Conservation (phyloP, 2,888 invertebrate species). For the Harpalus rufipes region DNA sequence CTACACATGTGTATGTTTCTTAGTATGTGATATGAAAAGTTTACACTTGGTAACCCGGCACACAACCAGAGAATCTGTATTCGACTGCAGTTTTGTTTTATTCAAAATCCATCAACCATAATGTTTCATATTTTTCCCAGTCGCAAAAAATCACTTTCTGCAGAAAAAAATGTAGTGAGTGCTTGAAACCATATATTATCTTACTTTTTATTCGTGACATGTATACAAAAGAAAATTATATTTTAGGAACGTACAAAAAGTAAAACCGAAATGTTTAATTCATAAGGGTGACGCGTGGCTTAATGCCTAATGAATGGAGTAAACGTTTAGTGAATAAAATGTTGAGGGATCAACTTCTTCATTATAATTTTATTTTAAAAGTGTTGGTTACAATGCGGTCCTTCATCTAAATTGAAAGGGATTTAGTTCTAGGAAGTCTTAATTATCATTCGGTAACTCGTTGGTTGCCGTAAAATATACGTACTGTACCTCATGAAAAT, state of each 20-base stretch:
- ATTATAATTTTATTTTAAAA: neutral
- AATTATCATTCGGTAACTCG: no score
- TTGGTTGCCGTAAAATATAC: no score
- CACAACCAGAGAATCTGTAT: neutral
- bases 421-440: no score
- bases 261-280: neutral
- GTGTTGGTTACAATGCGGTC: no score
- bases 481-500: no score
- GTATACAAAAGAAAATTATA: neutral
- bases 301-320: no score
- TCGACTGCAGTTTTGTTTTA: conserved; percentile 18
- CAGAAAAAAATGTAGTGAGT: neutral
- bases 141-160: neutral
- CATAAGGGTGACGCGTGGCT: no score
- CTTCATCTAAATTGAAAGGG: no score
- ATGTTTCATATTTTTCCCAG: neutral
- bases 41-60: neutral
- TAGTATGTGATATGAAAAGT: neutral
- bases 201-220: neutral
- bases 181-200: conserved; percentile 3
- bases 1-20: neutral
- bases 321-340: no score
- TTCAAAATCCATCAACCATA: neutral
- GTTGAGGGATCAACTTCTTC: neutral
- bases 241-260: neutral